A percentile compares a stretch with the other conserved stretches of the same genome.
Evolutionary conservation across 2,888 invertebrate genomes (phyloP).

Genomic region (Prosapia bicincta): DNA sequence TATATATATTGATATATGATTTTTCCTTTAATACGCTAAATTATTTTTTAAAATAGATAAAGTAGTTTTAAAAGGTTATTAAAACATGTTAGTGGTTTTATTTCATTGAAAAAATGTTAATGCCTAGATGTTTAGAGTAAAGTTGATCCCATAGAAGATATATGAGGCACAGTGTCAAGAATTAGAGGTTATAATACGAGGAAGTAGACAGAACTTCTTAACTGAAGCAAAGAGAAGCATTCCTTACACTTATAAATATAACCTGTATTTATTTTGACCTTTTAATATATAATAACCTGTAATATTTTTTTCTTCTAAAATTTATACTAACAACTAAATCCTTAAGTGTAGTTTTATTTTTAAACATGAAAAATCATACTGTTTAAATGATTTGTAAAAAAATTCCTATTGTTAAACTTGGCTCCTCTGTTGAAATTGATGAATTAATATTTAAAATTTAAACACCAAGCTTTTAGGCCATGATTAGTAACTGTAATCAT

Average conservation of each 20-base stretch:
- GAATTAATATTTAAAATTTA: no score
- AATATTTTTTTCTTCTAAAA: background rate
- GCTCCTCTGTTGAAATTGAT: background rate
- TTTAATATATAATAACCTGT: no score
- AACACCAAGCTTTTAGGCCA: no score
- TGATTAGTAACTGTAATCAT: no score
- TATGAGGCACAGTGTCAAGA: conserved; percentile 23
- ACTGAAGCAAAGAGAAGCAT: background rate
- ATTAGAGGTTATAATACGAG: conserved; percentile 3
- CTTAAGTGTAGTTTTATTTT: background rate
- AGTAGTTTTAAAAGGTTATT: conserved; percentile 25
- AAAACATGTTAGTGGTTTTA: conserved; percentile 17
- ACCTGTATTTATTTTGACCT: no score
- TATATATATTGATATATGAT: conserved; percentile 24
- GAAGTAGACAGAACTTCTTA: conserved; percentile 8
- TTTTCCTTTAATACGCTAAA: conserved; percentile 14
- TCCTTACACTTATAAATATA: background rate
- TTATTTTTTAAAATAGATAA: conserved; percentile 25
- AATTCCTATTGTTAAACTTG: background rate
- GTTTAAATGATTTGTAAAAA: background rate
- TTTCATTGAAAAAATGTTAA: conserved; percentile 12
- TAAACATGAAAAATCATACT: background rate
- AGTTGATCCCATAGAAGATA: conserved; percentile 28
- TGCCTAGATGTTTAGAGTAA: conserved; percentile 28
- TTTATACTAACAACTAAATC: conserved; percentile 5